These are phyloP conservation scores for Microplitis mediator DNA, from an alignment of 1,140 invertebrate genomes.

Conservation along the genomic window DNA sequence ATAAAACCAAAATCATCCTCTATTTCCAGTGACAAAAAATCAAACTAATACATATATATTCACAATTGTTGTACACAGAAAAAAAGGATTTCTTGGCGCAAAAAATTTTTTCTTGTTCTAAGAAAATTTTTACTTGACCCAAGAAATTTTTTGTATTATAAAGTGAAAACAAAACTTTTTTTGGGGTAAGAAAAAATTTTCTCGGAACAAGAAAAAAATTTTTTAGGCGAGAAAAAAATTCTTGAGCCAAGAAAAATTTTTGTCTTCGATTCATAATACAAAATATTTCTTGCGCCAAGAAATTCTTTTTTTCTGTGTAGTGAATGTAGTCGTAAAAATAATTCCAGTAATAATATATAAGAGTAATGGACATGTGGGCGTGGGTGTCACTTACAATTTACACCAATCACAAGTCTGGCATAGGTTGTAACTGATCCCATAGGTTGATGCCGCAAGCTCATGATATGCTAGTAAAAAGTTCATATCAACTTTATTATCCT, in stretches of 20 bases:
- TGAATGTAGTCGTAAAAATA: conserved; percentile 10
- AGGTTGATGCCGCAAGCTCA: conserved; percentile 19
- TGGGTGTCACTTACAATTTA: conserved; percentile 28
- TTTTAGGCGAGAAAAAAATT: too few species aligned
- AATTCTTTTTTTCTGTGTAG: too few species aligned
- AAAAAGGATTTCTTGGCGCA: too few species aligned
- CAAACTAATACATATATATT: neutral
- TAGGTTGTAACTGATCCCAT: conserved; percentile 28
- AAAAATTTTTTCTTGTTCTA: too few species aligned
- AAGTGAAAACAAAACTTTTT: too few species aligned
- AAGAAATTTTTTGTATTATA: too few species aligned
- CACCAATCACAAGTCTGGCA: conserved; percentile 16
- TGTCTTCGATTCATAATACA: too few species aligned
- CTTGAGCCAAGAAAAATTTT: too few species aligned
- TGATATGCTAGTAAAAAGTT: conserved; percentile 11
- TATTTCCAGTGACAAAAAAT: neutral
- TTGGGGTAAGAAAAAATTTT: too few species aligned
- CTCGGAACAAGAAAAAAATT: too few species aligned
- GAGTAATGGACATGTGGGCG: conserved; percentile 13
- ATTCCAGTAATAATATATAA: conserved; percentile 6
- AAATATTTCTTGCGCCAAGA: too few species aligned
- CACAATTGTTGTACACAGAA: neutral
- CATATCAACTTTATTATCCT: neutral
- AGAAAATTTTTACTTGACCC: too few species aligned
- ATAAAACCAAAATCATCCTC: neutral